Percentiles rank a stretch among this genome's conserved stretches.
Conservation (phyloP, 1,140 invertebrate genomes). For the Macrobrachium rosenbergii region DNA sequence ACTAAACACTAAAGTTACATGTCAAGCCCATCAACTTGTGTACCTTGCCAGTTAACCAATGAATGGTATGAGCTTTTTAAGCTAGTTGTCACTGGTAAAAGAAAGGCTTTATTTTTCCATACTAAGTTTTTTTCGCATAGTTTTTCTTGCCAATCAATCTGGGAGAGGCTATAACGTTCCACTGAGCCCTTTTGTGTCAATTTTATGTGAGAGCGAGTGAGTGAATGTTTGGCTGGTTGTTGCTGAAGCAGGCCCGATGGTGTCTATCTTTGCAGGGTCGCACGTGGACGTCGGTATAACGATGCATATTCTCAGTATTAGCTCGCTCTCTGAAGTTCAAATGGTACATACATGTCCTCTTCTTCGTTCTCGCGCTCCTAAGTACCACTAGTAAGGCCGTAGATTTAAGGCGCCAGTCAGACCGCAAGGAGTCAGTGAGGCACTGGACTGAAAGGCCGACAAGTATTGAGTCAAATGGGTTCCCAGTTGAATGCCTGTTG, state of each 20-base stretch:
- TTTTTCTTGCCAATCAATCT: neutral
- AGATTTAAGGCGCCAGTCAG: constrained; percentile 45
- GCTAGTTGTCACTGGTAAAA: no score
- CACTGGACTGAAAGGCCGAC: constrained; percentile 14
- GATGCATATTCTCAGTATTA: constrained; percentile 98
- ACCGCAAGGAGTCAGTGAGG: constrained; percentile 1
- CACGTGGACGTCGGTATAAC: constrained; percentile 97
- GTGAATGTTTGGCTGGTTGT: constrained; percentile 50
- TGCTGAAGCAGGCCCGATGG: constrained; percentile 56
- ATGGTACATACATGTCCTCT: constrained; percentile 81
- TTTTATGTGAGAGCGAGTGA: constrained; percentile 12
- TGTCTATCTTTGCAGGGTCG: constrained; percentile 82
- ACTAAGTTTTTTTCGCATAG: no score
- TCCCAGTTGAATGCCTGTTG: no score
- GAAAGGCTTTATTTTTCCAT: no score
- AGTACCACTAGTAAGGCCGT: constrained; percentile 63
- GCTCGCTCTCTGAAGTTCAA: constrained; percentile 98
- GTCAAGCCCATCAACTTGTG: no score
- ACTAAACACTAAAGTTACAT: no score
- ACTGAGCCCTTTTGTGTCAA: constrained; percentile 44
- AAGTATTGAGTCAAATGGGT: neutral
- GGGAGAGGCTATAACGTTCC: constrained; percentile 41
- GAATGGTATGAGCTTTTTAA: no score
- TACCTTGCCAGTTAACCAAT: no score
- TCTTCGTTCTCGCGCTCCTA: constrained; percentile 54